phyloP scores from a whole-genome alignment of 2,797 vertebrate species.

The Sebastolobus altivelis region DNA sequence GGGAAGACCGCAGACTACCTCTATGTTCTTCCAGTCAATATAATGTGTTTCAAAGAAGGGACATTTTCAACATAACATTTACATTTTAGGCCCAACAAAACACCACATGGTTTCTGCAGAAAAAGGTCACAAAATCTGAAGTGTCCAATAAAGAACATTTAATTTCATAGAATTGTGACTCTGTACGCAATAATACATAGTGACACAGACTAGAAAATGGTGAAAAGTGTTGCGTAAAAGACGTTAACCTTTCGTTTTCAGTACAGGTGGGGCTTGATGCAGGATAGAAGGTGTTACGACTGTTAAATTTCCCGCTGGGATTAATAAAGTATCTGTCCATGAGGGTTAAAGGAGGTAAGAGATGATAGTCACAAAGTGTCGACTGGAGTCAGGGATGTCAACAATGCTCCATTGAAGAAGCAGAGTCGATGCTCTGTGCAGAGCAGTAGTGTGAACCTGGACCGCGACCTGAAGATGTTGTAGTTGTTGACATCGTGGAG shows the following conservation, averaged over 20 bases:
- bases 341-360: neutral
- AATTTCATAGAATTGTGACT: too few relatives aligned
- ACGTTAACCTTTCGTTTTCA: too few relatives aligned
- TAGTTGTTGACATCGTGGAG: neutral
- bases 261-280: neutral
- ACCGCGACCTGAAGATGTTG: neutral
- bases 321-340: too few relatives aligned
- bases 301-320: neutral
- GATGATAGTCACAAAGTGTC: neutral
- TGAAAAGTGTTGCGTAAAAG: too few relatives aligned
- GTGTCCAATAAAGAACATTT: too few relatives aligned
- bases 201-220: too few relatives aligned
- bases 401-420: neutral
- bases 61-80: neutral
- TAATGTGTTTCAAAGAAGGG: neutral
- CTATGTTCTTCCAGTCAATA: neutral
- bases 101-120: neutral
- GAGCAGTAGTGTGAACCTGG: neutral
- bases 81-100: neutral
- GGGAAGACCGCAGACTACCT: neutral
- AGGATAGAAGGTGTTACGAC: neutral
- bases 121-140: neutral
- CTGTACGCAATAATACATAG: too few relatives aligned
- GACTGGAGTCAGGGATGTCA: neutral
- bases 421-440: neutral